These are phyloP conservation scores for Liasis olivaceus DNA, from an alignment of 2,797 vertebrate species.

Conservation along the genomic window DNA sequence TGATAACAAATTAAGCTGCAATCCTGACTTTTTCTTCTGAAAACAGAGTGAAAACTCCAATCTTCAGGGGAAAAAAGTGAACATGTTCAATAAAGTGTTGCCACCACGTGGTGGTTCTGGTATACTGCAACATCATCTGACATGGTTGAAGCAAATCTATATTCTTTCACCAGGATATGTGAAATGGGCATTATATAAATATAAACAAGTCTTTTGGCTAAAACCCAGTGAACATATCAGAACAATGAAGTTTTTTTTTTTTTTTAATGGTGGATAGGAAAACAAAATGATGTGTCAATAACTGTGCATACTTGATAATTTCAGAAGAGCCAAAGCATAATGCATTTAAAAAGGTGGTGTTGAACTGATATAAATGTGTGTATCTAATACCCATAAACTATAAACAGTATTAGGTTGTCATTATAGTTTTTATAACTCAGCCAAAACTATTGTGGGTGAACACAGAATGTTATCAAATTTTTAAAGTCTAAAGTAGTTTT, in stretches of 20 bases:
- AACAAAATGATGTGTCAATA: neutral
- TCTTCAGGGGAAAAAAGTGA: neutral
- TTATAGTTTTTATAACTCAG: constrained; percentile 45
- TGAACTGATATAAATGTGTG: neutral
- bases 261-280: neutral
- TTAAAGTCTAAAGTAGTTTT: neutral
- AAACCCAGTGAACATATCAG: neutral
- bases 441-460: neutral
- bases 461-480: constrained; percentile 16
- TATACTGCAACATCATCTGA: constrained; percentile 35
- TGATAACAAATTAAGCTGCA: neutral
- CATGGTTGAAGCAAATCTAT: neutral
- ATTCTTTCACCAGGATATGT: neutral
- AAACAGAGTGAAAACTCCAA: neutral
- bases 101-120: constrained; percentile 64
- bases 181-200: neutral
- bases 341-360: neutral
- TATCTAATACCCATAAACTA: constrained; percentile 37
- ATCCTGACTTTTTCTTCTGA: neutral
- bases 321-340: neutral
- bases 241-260: neutral
- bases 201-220: neutral
- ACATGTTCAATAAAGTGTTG: constrained; percentile 57
- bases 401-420: constrained; percentile 63
- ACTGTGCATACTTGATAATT: neutral